phyloP scores from a whole-genome alignment of 2,113 vertebrate species.

The Poeciliopsis prolifica region DNA sequence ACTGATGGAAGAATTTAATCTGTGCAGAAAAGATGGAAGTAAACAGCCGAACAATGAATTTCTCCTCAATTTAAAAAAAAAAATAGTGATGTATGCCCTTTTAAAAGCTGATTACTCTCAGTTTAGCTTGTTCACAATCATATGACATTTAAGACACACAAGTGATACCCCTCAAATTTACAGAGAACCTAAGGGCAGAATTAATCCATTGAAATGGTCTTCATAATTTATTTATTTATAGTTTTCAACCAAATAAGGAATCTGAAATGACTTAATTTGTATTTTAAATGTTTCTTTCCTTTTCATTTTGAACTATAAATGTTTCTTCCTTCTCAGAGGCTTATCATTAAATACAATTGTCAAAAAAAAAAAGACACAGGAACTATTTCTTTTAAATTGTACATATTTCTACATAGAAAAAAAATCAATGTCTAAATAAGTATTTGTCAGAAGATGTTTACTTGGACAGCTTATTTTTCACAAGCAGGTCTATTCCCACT shows the following conservation, averaged over 20 bases:
- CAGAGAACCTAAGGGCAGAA: too few relatives aligned
- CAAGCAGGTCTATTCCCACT: neutral
- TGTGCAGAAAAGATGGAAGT: too few relatives aligned
- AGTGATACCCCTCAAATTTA: too few relatives aligned
- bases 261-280: neutral
- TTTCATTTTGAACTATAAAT: neutral
- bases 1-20: too few relatives aligned
- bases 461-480: constrained; percentile 27
- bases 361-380: constrained; percentile 25
- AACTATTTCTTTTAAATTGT: constrained; percentile 30
- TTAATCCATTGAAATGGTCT: too few relatives aligned
- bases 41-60: neutral
- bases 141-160: neutral
- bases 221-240: too few relatives aligned
- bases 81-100: neutral
- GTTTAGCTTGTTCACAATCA: constrained; percentile 35
- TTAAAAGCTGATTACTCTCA: constrained; percentile 18
- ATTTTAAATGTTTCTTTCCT: neutral
- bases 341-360: constrained; percentile 12
- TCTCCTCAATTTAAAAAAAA: neutral
- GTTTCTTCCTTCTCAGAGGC: neutral
- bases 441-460: constrained; percentile 25
- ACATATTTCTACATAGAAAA: constrained; percentile 36
- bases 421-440: constrained; percentile 10
- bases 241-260: too few relatives aligned